Evolutionary conservation across 1,140 invertebrate genomes (phyloP).

Genomic region (Ctenoplectra terminalis): DNA sequence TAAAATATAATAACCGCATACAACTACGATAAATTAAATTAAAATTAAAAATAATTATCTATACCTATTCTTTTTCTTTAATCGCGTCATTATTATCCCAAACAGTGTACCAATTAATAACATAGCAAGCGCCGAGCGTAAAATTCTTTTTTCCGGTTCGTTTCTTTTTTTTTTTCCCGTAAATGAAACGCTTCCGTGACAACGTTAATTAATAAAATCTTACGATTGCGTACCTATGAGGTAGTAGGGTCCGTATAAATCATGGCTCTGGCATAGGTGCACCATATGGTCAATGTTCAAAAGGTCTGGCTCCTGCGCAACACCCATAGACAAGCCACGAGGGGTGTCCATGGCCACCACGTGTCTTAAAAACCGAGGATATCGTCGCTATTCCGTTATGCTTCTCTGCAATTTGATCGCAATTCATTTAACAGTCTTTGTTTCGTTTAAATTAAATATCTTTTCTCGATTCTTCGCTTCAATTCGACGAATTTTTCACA

Average conservation of each 20-base stretch:
- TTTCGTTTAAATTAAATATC: not conserved
- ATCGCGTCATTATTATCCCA: too few species aligned
- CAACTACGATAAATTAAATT: too few species aligned
- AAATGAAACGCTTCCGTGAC: constrained; percentile 25
- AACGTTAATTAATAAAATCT: constrained; percentile 73
- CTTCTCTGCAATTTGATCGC: not conserved
- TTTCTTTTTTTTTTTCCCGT: not conserved
- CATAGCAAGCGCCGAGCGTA: constrained; percentile 1
- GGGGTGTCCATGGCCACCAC: constrained; percentile 63
- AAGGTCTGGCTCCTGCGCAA: constrained; percentile 40
- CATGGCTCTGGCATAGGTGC: constrained; percentile 57
- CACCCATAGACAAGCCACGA: constrained; percentile 39
- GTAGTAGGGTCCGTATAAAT: constrained; percentile 64
- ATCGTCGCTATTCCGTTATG: not conserved
- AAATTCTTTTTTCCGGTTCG: constrained; percentile 45
- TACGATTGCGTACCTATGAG: constrained; percentile 58
- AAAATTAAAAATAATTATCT: too few species aligned
- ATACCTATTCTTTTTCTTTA: too few species aligned
- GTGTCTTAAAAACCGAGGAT: constrained; percentile 14
- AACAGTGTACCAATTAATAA: too few species aligned
- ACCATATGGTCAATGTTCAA: constrained; percentile 73
- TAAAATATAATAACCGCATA: too few species aligned
- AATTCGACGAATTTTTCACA: too few species aligned
- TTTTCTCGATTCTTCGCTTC: too few species aligned
- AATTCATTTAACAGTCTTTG: constrained; percentile 8